Conservation (phyloP, 2,888 invertebrate genomes). For the Pemphredon lugubris region DNA sequence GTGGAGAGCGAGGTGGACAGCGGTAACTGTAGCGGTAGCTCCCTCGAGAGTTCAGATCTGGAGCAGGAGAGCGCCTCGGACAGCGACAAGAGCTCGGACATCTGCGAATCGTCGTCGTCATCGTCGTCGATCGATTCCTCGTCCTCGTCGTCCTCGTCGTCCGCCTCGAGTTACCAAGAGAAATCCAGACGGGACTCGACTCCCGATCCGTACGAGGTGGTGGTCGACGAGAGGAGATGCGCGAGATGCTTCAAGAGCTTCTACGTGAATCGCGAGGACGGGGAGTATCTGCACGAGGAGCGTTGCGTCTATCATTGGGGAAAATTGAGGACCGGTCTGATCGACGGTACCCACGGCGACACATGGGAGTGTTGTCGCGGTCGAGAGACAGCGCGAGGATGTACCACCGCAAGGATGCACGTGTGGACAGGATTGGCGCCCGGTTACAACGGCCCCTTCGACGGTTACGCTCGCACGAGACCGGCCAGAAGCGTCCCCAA, state of each 20-base stretch:
- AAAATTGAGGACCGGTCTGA: conserved; percentile 82
- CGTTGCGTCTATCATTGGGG: conserved; percentile 96
- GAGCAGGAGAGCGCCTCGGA: conserved; percentile 73
- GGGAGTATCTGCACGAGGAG: conserved; percentile 86
- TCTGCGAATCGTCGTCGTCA: conserved; percentile 57
- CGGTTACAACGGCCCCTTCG: conserved; percentile 89
- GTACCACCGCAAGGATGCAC: conserved; percentile 85
- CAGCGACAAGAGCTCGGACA: conserved; percentile 72
- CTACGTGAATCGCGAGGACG: conserved; percentile 85
- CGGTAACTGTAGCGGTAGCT: conserved; percentile 73
- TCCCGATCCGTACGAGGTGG: not conserved
- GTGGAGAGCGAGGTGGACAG: conserved; percentile 69
- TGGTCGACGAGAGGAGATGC: conserved; percentile 82
- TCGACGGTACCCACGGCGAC: conserved; percentile 54
- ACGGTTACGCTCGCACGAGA: conserved; percentile 85
- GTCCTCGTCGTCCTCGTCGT: conserved; percentile 24
- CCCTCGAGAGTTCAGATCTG: conserved; percentile 71
- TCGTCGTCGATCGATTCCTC: conserved; percentile 41
- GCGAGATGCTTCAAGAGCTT: conserved; percentile 89
- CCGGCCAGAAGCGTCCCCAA: conserved; percentile 78
- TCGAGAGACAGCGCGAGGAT: conserved; percentile 84
- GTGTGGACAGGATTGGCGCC: conserved; percentile 89
- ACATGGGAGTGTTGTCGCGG: conserved; percentile 86
- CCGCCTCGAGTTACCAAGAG: conserved; percentile 10
- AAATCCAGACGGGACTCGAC: conserved; percentile 4